A percentile compares a stretch with the other conserved stretches of the same genome.
Evolutionary conservation across 1,140 invertebrate genomes (phyloP).

Genomic region (Lepidostoma basale): DNA sequence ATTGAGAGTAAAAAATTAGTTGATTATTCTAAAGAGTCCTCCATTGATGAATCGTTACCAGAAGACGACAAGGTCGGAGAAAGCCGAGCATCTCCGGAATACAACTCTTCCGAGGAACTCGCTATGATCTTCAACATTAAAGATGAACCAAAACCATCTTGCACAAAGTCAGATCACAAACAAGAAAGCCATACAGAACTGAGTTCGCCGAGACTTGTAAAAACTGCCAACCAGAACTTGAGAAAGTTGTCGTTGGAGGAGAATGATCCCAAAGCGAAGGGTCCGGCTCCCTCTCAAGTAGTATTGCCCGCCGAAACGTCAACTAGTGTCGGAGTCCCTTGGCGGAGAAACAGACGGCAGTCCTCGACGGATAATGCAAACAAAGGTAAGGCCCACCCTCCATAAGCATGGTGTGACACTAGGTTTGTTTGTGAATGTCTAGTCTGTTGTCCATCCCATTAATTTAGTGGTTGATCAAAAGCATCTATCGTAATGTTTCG

Average conservation of each 20-base stretch:
- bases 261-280: conserved; percentile 49
- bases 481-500: too few species aligned
- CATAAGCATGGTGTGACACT: conserved; percentile 55
- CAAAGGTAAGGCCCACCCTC: conserved; percentile 36
- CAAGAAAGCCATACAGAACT: conserved; percentile 49
- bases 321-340: conserved; percentile 46
- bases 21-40: conserved; percentile 55
- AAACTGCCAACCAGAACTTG: conserved; percentile 56
- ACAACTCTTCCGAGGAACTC: conserved; percentile 67
- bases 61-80: conserved; percentile 44
- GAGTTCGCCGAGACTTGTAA: conserved; percentile 58
- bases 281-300: conserved; percentile 55
- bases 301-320: conserved; percentile 54
- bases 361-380: conserved; percentile 33
- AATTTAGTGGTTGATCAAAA: too few species aligned
- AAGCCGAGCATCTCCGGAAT: conserved; percentile 61
- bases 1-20: conserved; percentile 34
- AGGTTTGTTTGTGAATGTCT: conserved; percentile 28
- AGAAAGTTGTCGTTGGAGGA: conserved; percentile 55
- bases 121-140: conserved; percentile 64
- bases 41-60: conserved; percentile 45
- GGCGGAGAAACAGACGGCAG: conserved; percentile 37
- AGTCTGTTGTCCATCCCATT: too few species aligned
- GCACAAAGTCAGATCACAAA: conserved; percentile 47
- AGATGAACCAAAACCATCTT: conserved; percentile 46